phyloP scores from a whole-genome alignment of 2,797 vertebrate species.

The Myotis pilosus region DNA sequence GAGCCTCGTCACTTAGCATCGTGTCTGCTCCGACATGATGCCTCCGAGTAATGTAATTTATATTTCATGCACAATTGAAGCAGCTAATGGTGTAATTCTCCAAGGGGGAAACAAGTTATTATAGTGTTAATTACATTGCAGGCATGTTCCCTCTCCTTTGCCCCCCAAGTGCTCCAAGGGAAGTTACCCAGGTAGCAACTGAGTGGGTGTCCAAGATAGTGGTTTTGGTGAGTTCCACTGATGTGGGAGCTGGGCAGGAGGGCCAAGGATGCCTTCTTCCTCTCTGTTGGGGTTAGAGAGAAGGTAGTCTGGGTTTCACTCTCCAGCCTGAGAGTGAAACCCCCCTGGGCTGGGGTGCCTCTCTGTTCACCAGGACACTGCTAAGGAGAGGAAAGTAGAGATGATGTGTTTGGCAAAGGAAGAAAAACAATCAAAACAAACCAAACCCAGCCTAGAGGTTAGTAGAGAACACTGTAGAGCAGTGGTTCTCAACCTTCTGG shows the following conservation, averaged over 20 bases:
- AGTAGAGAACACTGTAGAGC: not conserved
- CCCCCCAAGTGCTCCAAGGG: slow-evolving; percentile 57
- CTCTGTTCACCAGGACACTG: not conserved
- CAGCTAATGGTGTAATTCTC: slow-evolving; percentile 90
- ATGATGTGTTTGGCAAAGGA: not conserved
- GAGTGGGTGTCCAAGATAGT: slow-evolving; percentile 31
- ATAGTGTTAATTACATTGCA: slow-evolving; percentile 88
- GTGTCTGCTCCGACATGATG: slow-evolving; percentile 85
- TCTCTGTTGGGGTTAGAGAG: too few relatives aligned
- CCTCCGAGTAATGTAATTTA: slow-evolving; percentile 89
- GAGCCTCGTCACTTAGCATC: slow-evolving; percentile 86
- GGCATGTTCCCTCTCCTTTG: slow-evolving; percentile 75
- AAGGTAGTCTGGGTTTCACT: not conserved
- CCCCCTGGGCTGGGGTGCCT: not conserved
- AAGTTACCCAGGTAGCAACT: slow-evolving; percentile 61
- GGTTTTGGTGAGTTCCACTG: not conserved
- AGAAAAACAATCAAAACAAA: fast-evolving
- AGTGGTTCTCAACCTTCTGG: too few relatives aligned
- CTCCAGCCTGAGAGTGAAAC: not conserved
- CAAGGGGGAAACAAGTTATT: slow-evolving; percentile 89
- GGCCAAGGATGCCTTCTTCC: not conserved
- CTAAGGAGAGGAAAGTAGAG: not conserved
- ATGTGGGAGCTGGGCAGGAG: not conserved
- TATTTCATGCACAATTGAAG: slow-evolving; percentile 91
- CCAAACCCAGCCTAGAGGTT: not conserved